Base-by-base conservation (phyloP, 2,797 vertebrate genomes). In the Eutrigla gurnardus region DNA sequence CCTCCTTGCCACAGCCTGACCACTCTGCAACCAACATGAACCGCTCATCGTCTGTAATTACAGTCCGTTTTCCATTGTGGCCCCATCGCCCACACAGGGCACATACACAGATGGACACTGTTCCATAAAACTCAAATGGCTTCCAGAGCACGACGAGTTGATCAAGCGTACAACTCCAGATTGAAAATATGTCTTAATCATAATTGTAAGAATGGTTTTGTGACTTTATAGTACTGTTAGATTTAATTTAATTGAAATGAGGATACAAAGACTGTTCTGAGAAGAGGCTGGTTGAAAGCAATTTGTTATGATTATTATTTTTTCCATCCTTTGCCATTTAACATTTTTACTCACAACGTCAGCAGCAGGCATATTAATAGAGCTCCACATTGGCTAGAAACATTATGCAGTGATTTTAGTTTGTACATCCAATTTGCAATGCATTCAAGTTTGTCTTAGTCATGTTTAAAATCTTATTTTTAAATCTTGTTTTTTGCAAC, bases 31-130 rank as follows among this genome's bases (percentile, higher is more conserved):
- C 80, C 60, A 65, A 55, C 37, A 55, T 39, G 32, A 65, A 75
- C 75, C 13, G 11, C 54, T 55, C 33, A 39, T 17, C 57, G 17
- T 57, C 72, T 72, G 46, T 72, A 86, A 91, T 89, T 85, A 86
- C 25, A 40, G 36, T 66, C 18, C 36, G 7, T 69, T 81, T 81
- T 62, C 25, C 61, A 75, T 35, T 72, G 54, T 57, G 70, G 73
- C 46, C 42, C 9, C 25, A 17, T 55, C 40, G 42, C 43, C 67
- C 57, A 76, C 3, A 40, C 40, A 72, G 37, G 39, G 61, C 36
- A 66, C 40, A 55, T 4, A 54, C 47, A 59, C 40, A 82, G 15
- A 58, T n/a, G 6, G 37, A 78, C 73, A 67, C 54, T 42, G 7
- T 35, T 58, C 18, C 39, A 43, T 80, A 63, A 78, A 66, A 58